Conservation (phyloP, 2,888 invertebrate genomes). For the Sphaeridia pumilis region DNA sequence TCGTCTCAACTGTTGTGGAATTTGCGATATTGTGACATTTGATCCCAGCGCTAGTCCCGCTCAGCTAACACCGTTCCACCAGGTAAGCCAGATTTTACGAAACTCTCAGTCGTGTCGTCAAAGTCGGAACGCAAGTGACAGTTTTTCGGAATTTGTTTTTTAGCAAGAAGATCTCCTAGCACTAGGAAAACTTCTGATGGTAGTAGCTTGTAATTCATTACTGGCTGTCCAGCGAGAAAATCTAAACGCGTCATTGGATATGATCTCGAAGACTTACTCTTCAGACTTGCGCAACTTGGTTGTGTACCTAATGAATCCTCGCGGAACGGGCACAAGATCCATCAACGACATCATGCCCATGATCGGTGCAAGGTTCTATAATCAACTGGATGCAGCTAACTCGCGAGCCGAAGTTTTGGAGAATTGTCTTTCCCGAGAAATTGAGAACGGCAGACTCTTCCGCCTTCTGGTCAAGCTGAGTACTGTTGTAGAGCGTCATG, state of each 20-base stretch:
- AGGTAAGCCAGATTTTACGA: constrained; percentile 39
- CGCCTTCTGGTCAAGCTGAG: constrained; percentile 82
- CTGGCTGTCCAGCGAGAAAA: constrained; percentile 78
- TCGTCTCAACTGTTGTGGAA: constrained; percentile 66
- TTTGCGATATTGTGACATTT: constrained; percentile 66
- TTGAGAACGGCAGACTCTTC: constrained; percentile 88
- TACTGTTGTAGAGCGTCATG: constrained; percentile 89
- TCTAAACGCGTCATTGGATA: constrained; percentile 73
- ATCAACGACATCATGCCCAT: constrained; percentile 98
- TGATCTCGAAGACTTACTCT: constrained; percentile 81
- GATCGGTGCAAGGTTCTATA: constrained; percentile 95
- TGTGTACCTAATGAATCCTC: constrained; percentile 48
- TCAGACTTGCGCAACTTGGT: constrained; percentile 88
- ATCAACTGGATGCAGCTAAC: constrained; percentile 82
- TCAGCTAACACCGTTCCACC: constrained; percentile 55
- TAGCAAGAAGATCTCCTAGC: constrained; percentile 86
- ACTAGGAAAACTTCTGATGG: constrained; percentile 79
- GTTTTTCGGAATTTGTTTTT: constrained; percentile 21
- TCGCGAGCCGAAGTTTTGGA: constrained; percentile 78
- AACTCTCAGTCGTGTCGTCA: not conserved
- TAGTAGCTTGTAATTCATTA: constrained; percentile 83
- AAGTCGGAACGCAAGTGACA: not conserved
- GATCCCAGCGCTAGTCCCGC: constrained; percentile 58
- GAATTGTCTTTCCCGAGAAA: constrained; percentile 78
- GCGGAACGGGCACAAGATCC: constrained; percentile 46